Percentiles rank a stretch among this genome's conserved stretches.
These are phyloP conservation scores for Augiades crinisus DNA, from an alignment of 2,888 invertebrate species.

Conservation along the genomic window DNA sequence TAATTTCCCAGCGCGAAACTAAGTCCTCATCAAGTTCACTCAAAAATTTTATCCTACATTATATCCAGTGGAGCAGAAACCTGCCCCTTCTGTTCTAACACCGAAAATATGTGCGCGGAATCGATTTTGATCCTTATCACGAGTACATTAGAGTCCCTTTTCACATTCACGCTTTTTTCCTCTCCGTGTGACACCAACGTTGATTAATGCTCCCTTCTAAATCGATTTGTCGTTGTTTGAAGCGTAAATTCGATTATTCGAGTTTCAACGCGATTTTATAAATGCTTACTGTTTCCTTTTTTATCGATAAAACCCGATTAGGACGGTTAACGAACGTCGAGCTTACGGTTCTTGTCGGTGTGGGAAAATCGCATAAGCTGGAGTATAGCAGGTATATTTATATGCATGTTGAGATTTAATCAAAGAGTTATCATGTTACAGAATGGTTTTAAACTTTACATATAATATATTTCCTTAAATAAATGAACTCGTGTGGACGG, in stretches of 20 bases:
- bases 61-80: constrained; percentile 10
- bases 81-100: neutral
- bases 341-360: neutral
- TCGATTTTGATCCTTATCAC: constrained; percentile 5
- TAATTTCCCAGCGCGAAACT: neutral
- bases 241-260: constrained; percentile 35
- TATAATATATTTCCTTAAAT: too few relatives aligned
- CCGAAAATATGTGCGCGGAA: neutral
- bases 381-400: too few relatives aligned
- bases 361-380: too few relatives aligned
- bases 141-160: constrained; percentile 1
- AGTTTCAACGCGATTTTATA: constrained; percentile 34
- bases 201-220: constrained; percentile 36
- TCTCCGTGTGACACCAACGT: constrained; percentile 23
- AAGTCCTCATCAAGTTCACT: neutral
- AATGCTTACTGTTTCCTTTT: constrained; percentile 4
- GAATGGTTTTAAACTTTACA: too few relatives aligned
- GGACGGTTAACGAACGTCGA: neutral
- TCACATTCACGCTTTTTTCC: constrained; percentile 7
- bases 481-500: too few relatives aligned
- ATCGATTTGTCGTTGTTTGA: constrained; percentile 37
- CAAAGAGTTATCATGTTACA: too few relatives aligned
- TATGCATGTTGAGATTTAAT: too few relatives aligned
- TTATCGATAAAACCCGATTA: neutral
- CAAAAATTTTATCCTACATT: constrained; percentile 1